Evolutionary conservation across 2,797 vertebrate species (phyloP), one percentile per base, ranked within the genome.

Genomic region (Alcedo quadribrachys): DNA sequence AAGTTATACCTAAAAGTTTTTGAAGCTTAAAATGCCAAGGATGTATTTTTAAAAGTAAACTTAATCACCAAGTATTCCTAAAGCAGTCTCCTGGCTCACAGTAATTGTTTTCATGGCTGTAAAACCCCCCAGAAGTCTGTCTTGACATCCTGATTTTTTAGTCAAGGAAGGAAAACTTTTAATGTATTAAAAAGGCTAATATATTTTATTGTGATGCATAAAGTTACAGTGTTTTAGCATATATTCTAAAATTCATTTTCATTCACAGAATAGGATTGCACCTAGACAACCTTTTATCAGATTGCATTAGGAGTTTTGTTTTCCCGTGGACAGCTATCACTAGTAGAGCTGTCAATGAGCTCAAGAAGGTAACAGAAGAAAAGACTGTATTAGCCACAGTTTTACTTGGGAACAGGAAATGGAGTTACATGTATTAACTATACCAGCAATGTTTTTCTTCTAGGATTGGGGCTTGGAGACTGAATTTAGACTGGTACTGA

Each of bases 401-500:
- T 55, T 92, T 58, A 33, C 32, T 65, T 0, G 1, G 84, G 70
- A 63, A 48, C 21, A 67, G 33, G 27, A 83, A 73, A 81, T 80
- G 33, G 30, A 74, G 58, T 90, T 74, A 17, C 24, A 5, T 76
- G 74, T 46, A 54, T 93, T 94, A 78, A 57, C 51, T 86, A 75
- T 37, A 13, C 45, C 22, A 16, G 45, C 37, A 37, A 86, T 85
- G 50, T 65, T 93, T 96, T 85, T 69, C 61, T 94, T 95, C 81
- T 33, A 45, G 20, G 40, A 4, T 8, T 50, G 58, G 69, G 60
- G 37, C 28, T 43, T 81, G 37, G 30, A 74, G 33, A 7, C 32
- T 79, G 70, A 85, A 53, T 96, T 85, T 65, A n/a, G 50, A 60
- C 20, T 45, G 76, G 77, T 27, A 28, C 66, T 66, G 76, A 77